Evolutionary conservation across 2,888 invertebrate species (phyloP).

Genomic region (Acanthoscelides obtectus): DNA sequence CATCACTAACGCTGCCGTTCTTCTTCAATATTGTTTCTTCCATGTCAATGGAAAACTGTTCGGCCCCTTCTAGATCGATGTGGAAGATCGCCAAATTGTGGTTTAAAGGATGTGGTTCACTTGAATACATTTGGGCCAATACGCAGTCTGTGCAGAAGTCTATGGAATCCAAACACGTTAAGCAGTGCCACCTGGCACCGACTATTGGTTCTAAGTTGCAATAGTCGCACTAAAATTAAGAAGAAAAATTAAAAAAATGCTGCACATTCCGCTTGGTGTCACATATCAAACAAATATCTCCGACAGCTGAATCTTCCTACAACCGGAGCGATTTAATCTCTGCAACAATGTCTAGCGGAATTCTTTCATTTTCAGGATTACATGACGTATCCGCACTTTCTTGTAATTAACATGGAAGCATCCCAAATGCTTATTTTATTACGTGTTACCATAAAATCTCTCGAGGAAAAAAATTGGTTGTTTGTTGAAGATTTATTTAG

Average conservation of each 20-base stretch:
- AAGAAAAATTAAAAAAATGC: slow-evolving; percentile 11
- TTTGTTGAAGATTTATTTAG: too few relatives aligned
- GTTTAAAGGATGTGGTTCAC: slow-evolving; percentile 46
- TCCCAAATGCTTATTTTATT: too few relatives aligned
- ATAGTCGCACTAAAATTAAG: slow-evolving; percentile 54
- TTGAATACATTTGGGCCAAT: slow-evolving; percentile 51
- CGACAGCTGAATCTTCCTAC: too few relatives aligned
- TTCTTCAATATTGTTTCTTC: background rate
- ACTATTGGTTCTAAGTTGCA: slow-evolving; percentile 61
- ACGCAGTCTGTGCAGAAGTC: slow-evolving; percentile 66
- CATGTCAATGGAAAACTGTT: background rate
- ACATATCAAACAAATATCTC: too few relatives aligned
- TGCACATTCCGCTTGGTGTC: too few relatives aligned
- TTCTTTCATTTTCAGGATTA: too few relatives aligned
- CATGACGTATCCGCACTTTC: too few relatives aligned
- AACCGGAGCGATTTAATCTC: too few relatives aligned
- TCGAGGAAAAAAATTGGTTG: too few relatives aligned
- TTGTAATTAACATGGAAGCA: too few relatives aligned
- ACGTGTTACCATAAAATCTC: too few relatives aligned
- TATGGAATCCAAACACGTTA: slow-evolving; percentile 54
- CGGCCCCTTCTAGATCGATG: background rate
- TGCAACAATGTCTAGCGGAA: too few relatives aligned
- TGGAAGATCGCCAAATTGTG: slow-evolving; percentile 41
- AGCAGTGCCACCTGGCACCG: slow-evolving; percentile 67
- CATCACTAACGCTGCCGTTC: background rate